A percentile compares a stretch with the other conserved stretches of the same genome.
These are phyloP conservation scores for Drosophila mimetica DNA, from an alignment of 2,888 invertebrate genomes.

Conservation along the genomic window DNA sequence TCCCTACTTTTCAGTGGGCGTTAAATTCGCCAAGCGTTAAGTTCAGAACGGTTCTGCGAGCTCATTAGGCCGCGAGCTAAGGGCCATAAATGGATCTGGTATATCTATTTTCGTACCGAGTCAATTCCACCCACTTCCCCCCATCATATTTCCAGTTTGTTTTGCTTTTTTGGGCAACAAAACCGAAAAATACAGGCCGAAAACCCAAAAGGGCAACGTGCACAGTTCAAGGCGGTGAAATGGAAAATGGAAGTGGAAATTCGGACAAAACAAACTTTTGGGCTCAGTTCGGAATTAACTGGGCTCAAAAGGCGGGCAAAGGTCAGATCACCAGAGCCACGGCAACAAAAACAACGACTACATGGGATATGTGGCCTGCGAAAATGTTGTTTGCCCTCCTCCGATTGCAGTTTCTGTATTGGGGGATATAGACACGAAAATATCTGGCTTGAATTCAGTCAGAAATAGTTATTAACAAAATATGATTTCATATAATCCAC, in stretches of 20 bases:
- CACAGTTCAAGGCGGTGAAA: constrained; percentile 63
- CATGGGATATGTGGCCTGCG: constrained; percentile 4
- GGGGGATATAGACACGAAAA: constrained; percentile 1
- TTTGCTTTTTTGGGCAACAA: not conserved
- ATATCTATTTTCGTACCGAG: not conserved
- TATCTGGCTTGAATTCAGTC: not conserved
- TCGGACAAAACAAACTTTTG: constrained; percentile 14
- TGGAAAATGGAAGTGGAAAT: constrained; percentile 36
- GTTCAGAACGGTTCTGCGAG: constrained; percentile 22
- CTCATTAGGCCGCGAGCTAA: constrained; percentile 17
- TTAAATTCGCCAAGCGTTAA: constrained; percentile 33
- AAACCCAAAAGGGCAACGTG: constrained; percentile 49
- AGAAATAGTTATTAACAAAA: too few relatives aligned
- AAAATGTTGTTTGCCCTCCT: constrained; percentile 12
- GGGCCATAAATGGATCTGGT: constrained; percentile 25
- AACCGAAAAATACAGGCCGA: not conserved
- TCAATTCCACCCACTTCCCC: not conserved
- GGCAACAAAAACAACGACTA: not conserved
- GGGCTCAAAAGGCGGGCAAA: constrained; percentile 48
- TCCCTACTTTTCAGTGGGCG: constrained; percentile 10
- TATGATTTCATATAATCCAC: too few relatives aligned
- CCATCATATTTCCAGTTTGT: not conserved
- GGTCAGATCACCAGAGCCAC: constrained; percentile 39
- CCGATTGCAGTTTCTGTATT: constrained; percentile 5
- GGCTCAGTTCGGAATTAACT: constrained; percentile 7